These are phyloP conservation scores for Strigops habroptila DNA, from an alignment of 2,113 vertebrate genomes.

Conservation along the genomic window DNA sequence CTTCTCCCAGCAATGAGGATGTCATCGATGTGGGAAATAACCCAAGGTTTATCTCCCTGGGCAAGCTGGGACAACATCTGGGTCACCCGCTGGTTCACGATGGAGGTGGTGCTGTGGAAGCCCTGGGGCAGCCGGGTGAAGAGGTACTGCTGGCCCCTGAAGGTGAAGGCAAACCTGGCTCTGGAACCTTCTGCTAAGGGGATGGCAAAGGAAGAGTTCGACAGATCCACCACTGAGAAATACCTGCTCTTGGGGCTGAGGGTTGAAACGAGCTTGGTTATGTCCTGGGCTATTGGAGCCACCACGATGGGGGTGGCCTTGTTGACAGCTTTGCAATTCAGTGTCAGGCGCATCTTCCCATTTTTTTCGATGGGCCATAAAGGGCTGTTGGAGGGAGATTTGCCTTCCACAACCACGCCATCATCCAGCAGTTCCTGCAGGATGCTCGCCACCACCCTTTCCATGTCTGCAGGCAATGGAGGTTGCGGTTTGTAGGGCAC, in stretches of 20 bases:
- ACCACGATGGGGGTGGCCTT: fast-evolving
- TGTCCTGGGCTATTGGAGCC: fast-evolving
- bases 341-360: not conserved
- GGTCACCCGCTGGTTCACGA: not conserved
- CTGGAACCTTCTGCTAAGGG: not conserved
- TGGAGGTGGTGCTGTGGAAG: not conserved
- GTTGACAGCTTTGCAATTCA: not conserved
- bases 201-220: not conserved
- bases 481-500: not conserved
- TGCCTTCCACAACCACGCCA: not conserved
- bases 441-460: fast-evolving
- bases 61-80: not conserved
- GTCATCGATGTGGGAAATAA: not conserved
- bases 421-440: not conserved
- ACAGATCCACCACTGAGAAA: not conserved
- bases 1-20: not conserved
- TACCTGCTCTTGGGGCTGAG: not conserved
- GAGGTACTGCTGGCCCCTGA: not conserved
- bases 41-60: not conserved
- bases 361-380: fast-evolving
- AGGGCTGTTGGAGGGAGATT: not conserved
- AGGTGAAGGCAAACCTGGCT: not conserved
- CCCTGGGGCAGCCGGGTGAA: not conserved
- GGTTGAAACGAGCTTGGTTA: fast-evolving
- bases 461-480: fast-evolving